phyloP scores from a whole-genome alignment of 2,113 vertebrate species.

The Hippotragus niger region DNA sequence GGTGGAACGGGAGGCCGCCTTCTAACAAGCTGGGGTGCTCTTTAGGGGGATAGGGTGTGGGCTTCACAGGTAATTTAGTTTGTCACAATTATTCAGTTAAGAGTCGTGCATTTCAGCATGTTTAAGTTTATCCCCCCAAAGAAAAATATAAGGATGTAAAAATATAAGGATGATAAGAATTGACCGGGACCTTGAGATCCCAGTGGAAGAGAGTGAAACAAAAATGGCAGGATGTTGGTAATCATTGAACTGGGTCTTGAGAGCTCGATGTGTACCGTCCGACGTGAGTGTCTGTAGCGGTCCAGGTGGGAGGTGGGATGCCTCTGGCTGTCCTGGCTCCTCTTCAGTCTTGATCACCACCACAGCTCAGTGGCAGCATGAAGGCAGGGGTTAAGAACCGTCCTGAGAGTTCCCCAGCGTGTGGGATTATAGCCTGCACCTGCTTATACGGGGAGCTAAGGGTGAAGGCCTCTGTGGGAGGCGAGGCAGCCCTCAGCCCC shows the following conservation, averaged over 20 bases:
- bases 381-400: background rate
- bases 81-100: background rate
- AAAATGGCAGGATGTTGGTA: accelerated
- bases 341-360: background rate
- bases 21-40: background rate
- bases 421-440: accelerated
- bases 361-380: background rate
- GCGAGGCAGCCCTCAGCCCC: background rate
- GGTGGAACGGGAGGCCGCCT: too few species aligned
- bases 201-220: background rate
- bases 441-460: too few species aligned
- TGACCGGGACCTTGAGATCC: background rate
- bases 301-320: background rate
- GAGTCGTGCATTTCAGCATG: background rate
- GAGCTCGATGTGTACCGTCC: accelerated
- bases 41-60: background rate
- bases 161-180: accelerated
- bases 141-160: background rate
- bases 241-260: accelerated
- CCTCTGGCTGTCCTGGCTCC: background rate
- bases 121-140: background rate
- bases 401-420: background rate
- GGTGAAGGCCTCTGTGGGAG: too few species aligned
- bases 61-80: background rate
- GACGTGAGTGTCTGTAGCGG: accelerated